Evolutionary conservation across 1,140 invertebrate species (phyloP).

Genomic region (Paralvinella palmiformis): DNA sequence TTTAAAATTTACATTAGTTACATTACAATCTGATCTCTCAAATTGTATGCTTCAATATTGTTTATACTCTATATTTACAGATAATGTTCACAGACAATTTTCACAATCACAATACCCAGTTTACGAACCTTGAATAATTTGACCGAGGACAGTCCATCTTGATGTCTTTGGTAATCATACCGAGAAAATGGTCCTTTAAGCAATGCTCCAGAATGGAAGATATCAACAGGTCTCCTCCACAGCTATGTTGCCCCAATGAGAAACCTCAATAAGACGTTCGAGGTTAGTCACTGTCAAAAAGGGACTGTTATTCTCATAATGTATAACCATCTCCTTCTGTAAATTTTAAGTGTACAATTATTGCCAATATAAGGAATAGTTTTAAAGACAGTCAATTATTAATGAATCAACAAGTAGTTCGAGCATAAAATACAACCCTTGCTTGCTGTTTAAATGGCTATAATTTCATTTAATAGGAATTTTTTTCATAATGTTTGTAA

Average conservation of each 20-base stretch:
- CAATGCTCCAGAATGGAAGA: conserved; percentile 84
- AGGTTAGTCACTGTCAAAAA: conserved; percentile 85
- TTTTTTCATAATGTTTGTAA: too few species aligned
- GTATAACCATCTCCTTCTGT: conserved; percentile 67
- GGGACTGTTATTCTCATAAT: conserved; percentile 95
- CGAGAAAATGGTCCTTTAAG: conserved; percentile 90
- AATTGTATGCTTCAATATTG: too few species aligned
- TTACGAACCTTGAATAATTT: conserved; percentile 84
- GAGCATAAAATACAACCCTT: too few species aligned
- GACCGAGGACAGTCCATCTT: conserved; percentile 75
- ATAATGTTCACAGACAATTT: too few species aligned
- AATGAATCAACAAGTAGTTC: too few species aligned
- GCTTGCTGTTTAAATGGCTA: too few species aligned
- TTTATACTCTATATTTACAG: too few species aligned
- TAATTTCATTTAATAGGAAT: too few species aligned
- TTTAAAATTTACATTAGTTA: too few species aligned
- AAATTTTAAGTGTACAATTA: conserved; percentile 10
- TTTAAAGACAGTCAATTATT: too few species aligned
- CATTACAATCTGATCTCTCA: too few species aligned
- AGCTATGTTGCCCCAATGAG: conserved; percentile 99
- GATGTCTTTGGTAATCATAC: conserved; percentile 91
- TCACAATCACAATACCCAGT: too few species aligned
- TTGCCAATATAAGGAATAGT: not conserved
- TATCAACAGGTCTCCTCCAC: conserved; percentile 89
- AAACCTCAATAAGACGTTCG: conserved; percentile 86